Evolutionary conservation across 2,797 vertebrate genomes (phyloP), one percentile per base, ranked within the genome.

Genomic region (Etheostoma nigrum): DNA sequence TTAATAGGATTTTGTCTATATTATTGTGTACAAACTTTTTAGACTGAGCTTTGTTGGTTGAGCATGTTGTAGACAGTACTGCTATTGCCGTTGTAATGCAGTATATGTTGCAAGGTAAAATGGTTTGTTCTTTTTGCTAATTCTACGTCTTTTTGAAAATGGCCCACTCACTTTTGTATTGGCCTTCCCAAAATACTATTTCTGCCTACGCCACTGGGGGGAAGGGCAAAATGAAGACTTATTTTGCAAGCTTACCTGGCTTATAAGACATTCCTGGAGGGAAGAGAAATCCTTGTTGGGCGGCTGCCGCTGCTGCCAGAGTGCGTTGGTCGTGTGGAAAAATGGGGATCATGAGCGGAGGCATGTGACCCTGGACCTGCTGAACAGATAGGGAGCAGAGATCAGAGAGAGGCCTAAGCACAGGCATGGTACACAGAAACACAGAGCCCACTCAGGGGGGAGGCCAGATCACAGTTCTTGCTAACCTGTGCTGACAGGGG

Each of bases 361-460:
- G 97, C 97, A 99, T 99, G 97, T 99, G 98, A 97, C 98, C 98
- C 96, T 99, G 98, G 96, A 99, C 98, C 98, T 99, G 98, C 96
- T 97, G 97, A 98, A 99, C 96, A 99, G 95, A 99, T 96, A 96
- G 89, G 91, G 96, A 95, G 90, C 94, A 95, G 94, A 97, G 97
- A 97, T 99, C 97, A 99, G 96, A 98, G 96, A 95, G 87, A 91
- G 82, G 90, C 90, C 92, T 83, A 69, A 91, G 88, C 91, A 86
- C 44, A 81, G 86, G 63, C 82, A 91, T 75, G 73, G 79, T 80
- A 85, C 91, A 91, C 81, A 89, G 86, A 85, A 87, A 92, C 88
- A 87, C 80, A 87, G 83, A 87, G 79, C 84, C 72, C 73, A 72
- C 78, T 84, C 67, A 52, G 85, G 69, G 78, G 78, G 82, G 84